These are phyloP conservation scores for Coreoperca whiteheadi DNA, from an alignment of 2,113 vertebrate species.

Conservation along the genomic window DNA sequence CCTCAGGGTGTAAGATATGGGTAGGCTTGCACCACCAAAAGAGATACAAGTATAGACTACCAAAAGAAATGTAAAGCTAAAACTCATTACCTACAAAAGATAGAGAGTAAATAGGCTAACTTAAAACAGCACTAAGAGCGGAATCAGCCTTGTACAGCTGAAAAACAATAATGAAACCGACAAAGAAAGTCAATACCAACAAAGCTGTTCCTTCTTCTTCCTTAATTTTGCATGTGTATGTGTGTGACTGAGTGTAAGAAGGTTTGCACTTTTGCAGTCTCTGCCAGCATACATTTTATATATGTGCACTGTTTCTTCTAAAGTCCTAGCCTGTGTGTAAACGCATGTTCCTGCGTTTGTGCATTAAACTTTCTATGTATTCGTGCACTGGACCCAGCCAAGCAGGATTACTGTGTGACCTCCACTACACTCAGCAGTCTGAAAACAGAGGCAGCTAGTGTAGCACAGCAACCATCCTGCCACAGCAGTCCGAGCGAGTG, in stretches of 20 bases:
- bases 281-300: not conserved
- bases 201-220: slow-evolving; percentile 21
- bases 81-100: not conserved
- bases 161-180: slow-evolving; percentile 5
- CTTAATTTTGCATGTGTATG: slow-evolving; percentile 16
- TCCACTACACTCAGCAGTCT: slow-evolving; percentile 41
- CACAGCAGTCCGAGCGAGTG: slow-evolving; percentile 43
- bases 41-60: slow-evolving; percentile 16
- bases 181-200: slow-evolving; percentile 11
- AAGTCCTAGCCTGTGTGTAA: slow-evolving; percentile 34
- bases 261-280: slow-evolving; percentile 17
- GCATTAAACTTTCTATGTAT: slow-evolving; percentile 50
- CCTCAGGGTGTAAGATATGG: slow-evolving; percentile 31
- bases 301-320: slow-evolving; percentile 8
- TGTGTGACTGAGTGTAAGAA: not conserved
- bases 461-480: slow-evolving; percentile 51
- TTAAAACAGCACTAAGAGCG: not conserved
- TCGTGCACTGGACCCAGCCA: slow-evolving; percentile 32
- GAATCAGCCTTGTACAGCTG: not conserved
- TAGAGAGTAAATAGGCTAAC: not conserved
- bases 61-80: slow-evolving; percentile 9
- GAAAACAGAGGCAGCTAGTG: slow-evolving; percentile 61
- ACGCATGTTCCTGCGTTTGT: slow-evolving; percentile 32
- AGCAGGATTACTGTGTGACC: slow-evolving; percentile 63
- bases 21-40: slow-evolving; percentile 54